Base-by-base conservation (phyloP, 2,888 invertebrate genomes). In the Brachyopa scutellaris region DNA sequence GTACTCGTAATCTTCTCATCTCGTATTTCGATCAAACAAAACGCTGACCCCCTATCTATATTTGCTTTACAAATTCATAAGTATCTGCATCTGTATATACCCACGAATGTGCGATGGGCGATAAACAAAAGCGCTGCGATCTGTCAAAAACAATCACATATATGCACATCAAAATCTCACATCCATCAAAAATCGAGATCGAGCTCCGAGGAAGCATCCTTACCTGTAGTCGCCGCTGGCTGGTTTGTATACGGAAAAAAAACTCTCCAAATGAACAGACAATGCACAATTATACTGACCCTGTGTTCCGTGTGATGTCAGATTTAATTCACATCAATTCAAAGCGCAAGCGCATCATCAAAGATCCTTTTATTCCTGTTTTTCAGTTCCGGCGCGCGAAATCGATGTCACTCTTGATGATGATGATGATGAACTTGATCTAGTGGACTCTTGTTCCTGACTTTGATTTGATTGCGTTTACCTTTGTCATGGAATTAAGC, bases 81-180 rank as follows among this genome's bases (percentile, higher is more conserved):
- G 59, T 67, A 61, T 23, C 61, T 42, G 7, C 15, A 11, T 26
- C 36, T 26, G 17, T 33, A 9, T 36, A 36, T 38, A 36, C 31
- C 31, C 23, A 38, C 17, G 38, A 21, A 29, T 6, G 11, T 11
- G 13, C n/a, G n/a, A n/a, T n/a, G n/a, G n/a, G n/a, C n/a, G n/a
- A 61, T 38, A 76, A 77, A 70, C 70, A 69, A 69, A 69, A 69
- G 57, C 69, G 15, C 45, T 62, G 59, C 51, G 57, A 85, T 85
- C 85, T 85, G 85, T 85, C 85, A 85, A 70, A 85, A 85, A 80
- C 84, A 85, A 85, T 85, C 85, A 84, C 84, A 85, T 78, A 84
- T 80, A 84, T 42, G 76, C 84, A 76, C 83, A 82, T 85, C 85
- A 85, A 85, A 85, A 84, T 85, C 78, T 85, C 85, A 85, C 85